Evolutionary conservation across 2,113 vertebrate genomes (phyloP), one percentile per base, ranked within the genome.

Genomic region (Corythoichthys intestinalis): DNA sequence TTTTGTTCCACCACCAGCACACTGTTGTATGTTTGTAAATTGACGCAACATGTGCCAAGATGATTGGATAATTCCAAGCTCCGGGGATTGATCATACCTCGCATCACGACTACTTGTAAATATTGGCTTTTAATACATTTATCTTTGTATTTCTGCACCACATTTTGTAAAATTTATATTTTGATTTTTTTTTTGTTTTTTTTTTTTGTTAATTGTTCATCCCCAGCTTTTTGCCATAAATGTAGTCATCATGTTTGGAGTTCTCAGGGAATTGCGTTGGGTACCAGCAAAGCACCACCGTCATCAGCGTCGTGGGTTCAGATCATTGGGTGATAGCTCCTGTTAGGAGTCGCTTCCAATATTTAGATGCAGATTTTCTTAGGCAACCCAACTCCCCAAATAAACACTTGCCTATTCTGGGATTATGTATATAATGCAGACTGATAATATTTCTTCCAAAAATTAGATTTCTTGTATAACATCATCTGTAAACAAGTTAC

Each of bases 221-320:
- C 80, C 73, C 78, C 81, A 72, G 72, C 77, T 39, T 82, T 75
- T 82, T 85, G 77, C 79, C 80, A 80, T 85, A 80, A 68, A 78
- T 82, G 81, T 80, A 85, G 83, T 88, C 37, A 38, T 72, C 81
- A 77, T 75, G 69, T 86, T 81, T 83, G 83, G 85, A 83, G 87
- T 87, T 89, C 91, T 92, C 91, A 91, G 89, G 90, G 89, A 90
- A 88, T 67, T 78, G 83, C 82, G 84, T 86, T 57, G 69, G 82
- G 76, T 81, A 82, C 80, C 81, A 75, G 73, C 74, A 73, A 84
- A 82, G 74, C 85, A 71, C 71, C 75, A 79, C 69, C 77, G 62
- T 41, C 68, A 69, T 11, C 68, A 35, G 39, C 76, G n/a, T 12
- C 41, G 10, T 8, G 28, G 34, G 63, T 71, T 80, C 65, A 72